Conservation (phyloP, 1,140 invertebrate genomes). For the Myzus persicae region DNA sequence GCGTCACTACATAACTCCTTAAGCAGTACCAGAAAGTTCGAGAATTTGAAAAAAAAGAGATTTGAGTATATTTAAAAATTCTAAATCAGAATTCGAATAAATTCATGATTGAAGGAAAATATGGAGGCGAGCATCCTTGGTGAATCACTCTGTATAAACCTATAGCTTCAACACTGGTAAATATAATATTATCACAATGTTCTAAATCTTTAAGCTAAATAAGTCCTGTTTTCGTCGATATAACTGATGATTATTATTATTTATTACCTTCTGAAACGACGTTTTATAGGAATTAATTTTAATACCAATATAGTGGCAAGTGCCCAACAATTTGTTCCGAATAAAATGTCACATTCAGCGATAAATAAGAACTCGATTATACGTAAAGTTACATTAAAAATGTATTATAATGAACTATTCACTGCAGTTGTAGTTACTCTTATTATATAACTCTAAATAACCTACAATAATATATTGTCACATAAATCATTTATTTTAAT, state of each 20-base stretch:
- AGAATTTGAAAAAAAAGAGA: too few species aligned
- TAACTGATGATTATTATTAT: background rate
- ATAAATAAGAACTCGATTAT: background rate
- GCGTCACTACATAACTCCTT: too few species aligned
- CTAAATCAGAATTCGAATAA: too few species aligned
- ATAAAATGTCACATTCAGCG: background rate
- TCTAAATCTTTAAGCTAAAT: too few species aligned
- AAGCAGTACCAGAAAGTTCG: too few species aligned
- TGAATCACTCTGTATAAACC: too few species aligned
- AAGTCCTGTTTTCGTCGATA: too few species aligned
- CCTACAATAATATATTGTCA: background rate
- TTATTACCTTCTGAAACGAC: background rate
- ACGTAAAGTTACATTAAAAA: background rate
- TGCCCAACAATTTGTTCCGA: background rate
- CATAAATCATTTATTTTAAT: slow-evolving; percentile 25
- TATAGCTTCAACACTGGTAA: too few species aligned
- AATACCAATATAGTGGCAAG: background rate
- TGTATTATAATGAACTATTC: background rate
- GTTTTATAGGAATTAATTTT: background rate
- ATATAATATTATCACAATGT: too few species aligned
- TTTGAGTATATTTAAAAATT: too few species aligned
- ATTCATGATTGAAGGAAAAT: too few species aligned
- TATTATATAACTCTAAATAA: background rate
- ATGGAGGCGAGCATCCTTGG: too few species aligned
- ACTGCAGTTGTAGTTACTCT: background rate